Evolutionary conservation across 2,113 vertebrate genomes (phyloP).

Genomic region (Budorcas taxicolor): DNA sequence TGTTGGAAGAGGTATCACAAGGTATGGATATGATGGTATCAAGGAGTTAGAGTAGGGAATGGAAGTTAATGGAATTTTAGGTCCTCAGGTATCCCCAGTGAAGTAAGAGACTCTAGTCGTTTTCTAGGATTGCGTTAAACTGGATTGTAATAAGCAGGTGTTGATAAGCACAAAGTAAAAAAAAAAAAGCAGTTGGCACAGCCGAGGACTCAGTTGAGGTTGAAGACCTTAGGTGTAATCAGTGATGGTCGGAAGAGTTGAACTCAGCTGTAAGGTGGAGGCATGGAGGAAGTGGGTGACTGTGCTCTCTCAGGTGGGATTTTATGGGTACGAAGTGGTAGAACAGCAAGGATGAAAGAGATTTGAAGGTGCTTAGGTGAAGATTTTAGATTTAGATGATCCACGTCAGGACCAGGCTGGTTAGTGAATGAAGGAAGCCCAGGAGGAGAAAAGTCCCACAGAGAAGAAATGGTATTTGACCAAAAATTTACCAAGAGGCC

Average conservation of each 20-base stretch:
- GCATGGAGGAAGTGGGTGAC: neutral
- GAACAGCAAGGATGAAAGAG: neutral
- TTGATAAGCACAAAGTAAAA: neutral
- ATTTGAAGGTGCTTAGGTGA: neutral
- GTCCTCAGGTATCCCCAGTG: neutral
- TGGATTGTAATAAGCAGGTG: neutral
- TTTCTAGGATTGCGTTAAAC: neutral
- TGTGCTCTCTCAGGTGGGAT: neutral
- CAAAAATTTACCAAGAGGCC: neutral
- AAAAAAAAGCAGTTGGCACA: neutral
- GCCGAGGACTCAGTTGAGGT: neutral
- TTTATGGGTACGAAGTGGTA: neutral
- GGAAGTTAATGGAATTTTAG: neutral
- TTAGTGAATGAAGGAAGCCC: neutral
- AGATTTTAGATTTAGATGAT: neutral
- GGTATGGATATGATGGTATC: neutral
- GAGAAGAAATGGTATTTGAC: neutral
- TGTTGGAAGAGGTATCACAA: neutral
- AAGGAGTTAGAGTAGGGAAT: neutral
- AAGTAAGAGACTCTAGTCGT: neutral
- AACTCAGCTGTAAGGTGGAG: neutral
- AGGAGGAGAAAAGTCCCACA: neutral
- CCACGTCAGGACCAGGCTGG: neutral
- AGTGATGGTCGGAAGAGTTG: neutral
- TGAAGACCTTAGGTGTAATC: fast-evolving